Evolutionary conservation across 2,113 vertebrate species (phyloP), one percentile per base, ranked within the genome.

Genomic region (Nycticebus coucang): DNA sequence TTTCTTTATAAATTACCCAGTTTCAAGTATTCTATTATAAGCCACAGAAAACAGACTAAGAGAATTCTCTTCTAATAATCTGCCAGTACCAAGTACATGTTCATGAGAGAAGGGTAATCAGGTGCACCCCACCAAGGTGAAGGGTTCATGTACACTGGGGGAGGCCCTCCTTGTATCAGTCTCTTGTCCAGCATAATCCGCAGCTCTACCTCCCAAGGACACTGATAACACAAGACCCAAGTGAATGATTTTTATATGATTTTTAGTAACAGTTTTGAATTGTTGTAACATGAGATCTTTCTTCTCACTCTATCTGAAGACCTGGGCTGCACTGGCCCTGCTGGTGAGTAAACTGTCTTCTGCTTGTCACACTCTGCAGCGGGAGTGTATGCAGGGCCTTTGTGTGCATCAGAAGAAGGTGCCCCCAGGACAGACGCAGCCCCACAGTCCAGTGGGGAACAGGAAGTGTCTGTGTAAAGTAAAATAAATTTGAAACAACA

Each of bases 131-230:
- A 2, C 50, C 13, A 19, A 30, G 11, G 62, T 30, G 22, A 37
- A 13, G 72, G 13, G 57, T 60, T 11, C 22, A 4, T 7, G 7
- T 53, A 4, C 21, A 2, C 7, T n/a, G 28, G 13, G 4, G 57
- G 12, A 2, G 0, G 9, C 22, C 57, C 37, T 55, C 2, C 2
- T 35, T 33, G 12, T 2, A 4, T 30, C 35, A 26, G 33, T 19
- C 33, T 4, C 22, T 0, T 60, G 12, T 45, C 71, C 4, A 6
- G 22, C 12, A 0, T 5, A 19, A 5, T 2, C 55, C 35, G 1
- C 13, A 17, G 68, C 45, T 50, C 28, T 35, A 55, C 50, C n/a
- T 68, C 59, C 75, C n/a, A 1, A 37, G 53, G 37, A 11, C 14
- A 1, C 53, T 8, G 0, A 3, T 0, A 12, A 33, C 9, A 0